Evolutionary conservation across 2,888 invertebrate genomes (phyloP), one percentile per base, ranked within the genome.

Genomic region (Eristalinus sepulchralis): DNA sequence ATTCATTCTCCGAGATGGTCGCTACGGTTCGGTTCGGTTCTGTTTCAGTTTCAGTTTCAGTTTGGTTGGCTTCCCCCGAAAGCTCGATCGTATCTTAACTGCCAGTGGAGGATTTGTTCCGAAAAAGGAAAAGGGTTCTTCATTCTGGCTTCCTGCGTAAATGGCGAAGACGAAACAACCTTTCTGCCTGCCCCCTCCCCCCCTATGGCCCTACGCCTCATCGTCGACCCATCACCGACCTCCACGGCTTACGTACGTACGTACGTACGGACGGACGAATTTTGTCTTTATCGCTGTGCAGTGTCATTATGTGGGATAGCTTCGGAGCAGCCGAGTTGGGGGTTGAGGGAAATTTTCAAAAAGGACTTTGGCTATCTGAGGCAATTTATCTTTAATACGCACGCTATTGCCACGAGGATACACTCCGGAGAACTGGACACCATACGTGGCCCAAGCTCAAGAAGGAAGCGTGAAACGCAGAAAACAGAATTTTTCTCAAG

Each of bases 361-460:
- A 66, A 80, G 63, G 72, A 76, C 80, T 83, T 68, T 53, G 62
- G 71, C 60, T 80, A 83, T 87, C 83, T 80, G 24, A 24, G 53
- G 79, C 71, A 83, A 87, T 87, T 83, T 87, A 87, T 87, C 83
- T 87, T 62, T 77, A 72, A 80, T 83, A 87, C 87, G 87, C 87
- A 87, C 87, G 87, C 87, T 80, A 87, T 83, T 73, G 83, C 83
- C 76, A 76, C 83, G 79, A 77, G 87, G 70, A 83, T 83, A 72
- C 72, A 70, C 47, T 47, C 73, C 72, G 63, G 67, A 22, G 59
- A 81, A 81, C 77, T 82, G 82, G 82, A 68, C 85, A 39, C 34
- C 77, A 70, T 70, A 62, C 62, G 62, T 60, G 33, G n/a, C 20
- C 55, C 64, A 31, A 13, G 36, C 68, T 68, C 39, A 75, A 67